Evolutionary conservation across 2,113 vertebrate species (phyloP), one percentile per base, ranked within the genome.

Genomic region (Cettia cetti): DNA sequence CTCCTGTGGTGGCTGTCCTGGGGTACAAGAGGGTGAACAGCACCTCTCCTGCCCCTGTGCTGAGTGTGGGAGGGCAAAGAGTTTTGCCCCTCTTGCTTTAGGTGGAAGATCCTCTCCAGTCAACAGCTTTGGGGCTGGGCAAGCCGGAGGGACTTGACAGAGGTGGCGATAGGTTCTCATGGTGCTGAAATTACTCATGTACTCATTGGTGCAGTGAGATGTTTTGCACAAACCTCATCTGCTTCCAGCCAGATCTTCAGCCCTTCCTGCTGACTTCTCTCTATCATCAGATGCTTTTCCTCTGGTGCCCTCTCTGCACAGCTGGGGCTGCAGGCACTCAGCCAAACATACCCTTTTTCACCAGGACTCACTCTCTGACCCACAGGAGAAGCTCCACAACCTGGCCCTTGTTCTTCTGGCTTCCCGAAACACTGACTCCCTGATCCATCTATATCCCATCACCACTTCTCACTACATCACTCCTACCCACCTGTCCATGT

Each of bases 181-280:
- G 27, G 56, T 66, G 88, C 68, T 90, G 86, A 89, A 88, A 89
- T 89, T 44, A 80, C 54, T 77, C 40, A 8, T 3, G 5, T 59
- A 57, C 47, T 77, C 68, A 27, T 30, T 3, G 7, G 59, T 54
- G 54, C 88, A 71, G 68, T 23, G 76, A 95, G 85, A 71, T 39
- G 21, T 54, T 92, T 89, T 78, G 60, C 45, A 88, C 60, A 93
- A 93, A 83, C 50, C 52, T 92, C 86, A 33, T 83, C 76, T 59
- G 45, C 71, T 89, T 93, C 91, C 76, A 94, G 92, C 13, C 80
- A 71, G 35, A 83, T 50, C 68, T 92, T 81, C 68, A 63, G 42
- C 37, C 50, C 50, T 90, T 92, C 59, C 68, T 86, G 82, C 42
- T 83, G 59, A 76, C 39, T 92, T 50, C 71, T 50, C 70, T 66